A percentile compares a stretch with the other conserved stretches of the same genome.
These are phyloP conservation scores for Caenorhabditis remanei DNA, from an alignment of 1,140 invertebrate genomes.

Conservation along the genomic window DNA sequence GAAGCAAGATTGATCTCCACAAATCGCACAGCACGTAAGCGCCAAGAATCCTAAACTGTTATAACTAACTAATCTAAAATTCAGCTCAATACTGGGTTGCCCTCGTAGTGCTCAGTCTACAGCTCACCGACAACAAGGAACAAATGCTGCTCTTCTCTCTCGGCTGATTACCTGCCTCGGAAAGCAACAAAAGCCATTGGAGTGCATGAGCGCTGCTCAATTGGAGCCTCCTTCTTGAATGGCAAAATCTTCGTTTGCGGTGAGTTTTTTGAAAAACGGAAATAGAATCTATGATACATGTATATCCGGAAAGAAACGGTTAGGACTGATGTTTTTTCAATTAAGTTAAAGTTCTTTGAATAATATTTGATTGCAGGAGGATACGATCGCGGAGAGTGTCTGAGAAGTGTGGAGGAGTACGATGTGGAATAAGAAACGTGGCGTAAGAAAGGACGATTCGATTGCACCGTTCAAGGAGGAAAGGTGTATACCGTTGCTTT, in stretches of 20 bases:
- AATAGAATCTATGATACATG: too few relatives aligned
- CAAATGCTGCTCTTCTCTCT: conserved; percentile 59
- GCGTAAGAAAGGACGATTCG: conserved; percentile 84
- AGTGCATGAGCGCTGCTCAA: conserved; percentile 80
- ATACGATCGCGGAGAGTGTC: conserved; percentile 88
- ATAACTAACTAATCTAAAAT: conserved; percentile 47
- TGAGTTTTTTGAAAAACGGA: too few relatives aligned
- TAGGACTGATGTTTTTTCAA: too few relatives aligned
- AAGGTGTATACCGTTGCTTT: conserved; percentile 85
- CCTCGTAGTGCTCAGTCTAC: conserved; percentile 81
- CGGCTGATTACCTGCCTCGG: conserved; percentile 67
- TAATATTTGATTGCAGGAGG: conserved; percentile 81
- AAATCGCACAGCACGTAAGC: conserved; percentile 80
- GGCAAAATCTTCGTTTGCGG: conserved; percentile 85
- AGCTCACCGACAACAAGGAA: conserved; percentile 75
- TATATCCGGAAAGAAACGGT: too few relatives aligned
- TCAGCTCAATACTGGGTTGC: conserved; percentile 83
- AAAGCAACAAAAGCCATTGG: conserved; percentile 62
- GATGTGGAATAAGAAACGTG: conserved; percentile 83
- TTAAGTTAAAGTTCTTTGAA: conserved; percentile 41
- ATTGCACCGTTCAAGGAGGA: conserved; percentile 83
- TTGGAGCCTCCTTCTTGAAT: conserved; percentile 84
- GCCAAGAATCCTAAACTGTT: not conserved
- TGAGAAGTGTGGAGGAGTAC: conserved; percentile 85
- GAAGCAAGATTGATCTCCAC: conserved; percentile 84